These are phyloP conservation scores for Rhadinocentrus ornatus DNA, from an alignment of 2,797 vertebrate species.

Conservation along the genomic window DNA sequence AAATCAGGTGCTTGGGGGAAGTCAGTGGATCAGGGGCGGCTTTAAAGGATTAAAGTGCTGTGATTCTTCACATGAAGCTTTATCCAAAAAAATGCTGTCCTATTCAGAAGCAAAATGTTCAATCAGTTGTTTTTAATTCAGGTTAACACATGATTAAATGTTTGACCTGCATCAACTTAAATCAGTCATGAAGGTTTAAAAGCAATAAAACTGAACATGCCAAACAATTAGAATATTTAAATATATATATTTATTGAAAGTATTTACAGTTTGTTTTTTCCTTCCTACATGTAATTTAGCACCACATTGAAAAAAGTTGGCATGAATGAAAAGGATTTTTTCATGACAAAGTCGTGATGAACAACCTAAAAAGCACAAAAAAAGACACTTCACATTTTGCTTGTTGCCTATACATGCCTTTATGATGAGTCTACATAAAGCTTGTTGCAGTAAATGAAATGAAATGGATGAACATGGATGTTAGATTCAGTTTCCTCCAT, in stretches of 20 bases:
- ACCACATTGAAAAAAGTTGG: constrained; percentile 71
- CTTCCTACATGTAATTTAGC: constrained; percentile 64
- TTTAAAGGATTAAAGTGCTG: constrained; percentile 55
- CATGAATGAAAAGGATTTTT: constrained; percentile 57
- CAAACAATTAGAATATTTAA: constrained; percentile 66
- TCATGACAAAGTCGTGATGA: constrained; percentile 63
- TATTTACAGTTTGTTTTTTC: constrained; percentile 80
- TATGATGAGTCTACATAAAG: constrained; percentile 77
- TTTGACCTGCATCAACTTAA: not conserved
- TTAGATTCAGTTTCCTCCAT: constrained; percentile 29
- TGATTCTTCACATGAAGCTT: constrained; percentile 27
- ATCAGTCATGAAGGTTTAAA: constrained; percentile 1
- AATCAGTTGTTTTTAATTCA: not conserved
- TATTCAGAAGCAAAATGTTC: too few relatives aligned
- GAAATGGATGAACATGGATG: constrained; percentile 54
- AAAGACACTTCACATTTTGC: constrained; percentile 71
- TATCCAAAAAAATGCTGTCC: not conserved
- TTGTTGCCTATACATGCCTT: constrained; percentile 74
- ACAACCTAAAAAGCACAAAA: constrained; percentile 65
- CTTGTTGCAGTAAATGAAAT: constrained; percentile 59
- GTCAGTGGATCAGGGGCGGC: constrained; percentile 59
- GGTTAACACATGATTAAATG: not conserved
- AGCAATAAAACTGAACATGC: constrained; percentile 59
- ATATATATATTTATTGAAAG: constrained; percentile 85
- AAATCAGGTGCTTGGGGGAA: constrained; percentile 67